These are phyloP conservation scores for Penaeus chinensis DNA, from an alignment of 1,140 invertebrate genomes.

Conservation along the genomic window DNA sequence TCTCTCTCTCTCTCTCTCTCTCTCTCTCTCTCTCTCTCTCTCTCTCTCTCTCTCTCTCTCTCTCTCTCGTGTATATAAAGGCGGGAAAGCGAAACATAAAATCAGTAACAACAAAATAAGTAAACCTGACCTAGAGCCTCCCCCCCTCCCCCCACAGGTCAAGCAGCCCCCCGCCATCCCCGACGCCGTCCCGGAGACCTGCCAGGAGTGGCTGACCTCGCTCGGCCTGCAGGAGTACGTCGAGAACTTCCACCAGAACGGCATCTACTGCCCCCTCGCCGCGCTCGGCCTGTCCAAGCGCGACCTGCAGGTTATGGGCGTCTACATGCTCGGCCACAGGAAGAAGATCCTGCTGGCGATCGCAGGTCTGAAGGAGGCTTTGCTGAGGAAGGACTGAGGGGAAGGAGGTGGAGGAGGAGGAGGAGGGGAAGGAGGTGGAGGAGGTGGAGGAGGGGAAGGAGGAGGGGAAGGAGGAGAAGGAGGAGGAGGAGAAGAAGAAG, in stretches of 20 bases:
- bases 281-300: slow-evolving; percentile 50
- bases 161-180: slow-evolving; percentile 17
- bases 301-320: slow-evolving; percentile 54
- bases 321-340: slow-evolving; percentile 52
- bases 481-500: neutral
- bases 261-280: slow-evolving; percentile 56
- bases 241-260: slow-evolving; percentile 60
- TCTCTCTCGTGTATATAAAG: too few species aligned
- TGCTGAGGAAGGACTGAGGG: slow-evolving; percentile 25
- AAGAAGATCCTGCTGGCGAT: slow-evolving; percentile 52
- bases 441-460: too few species aligned
- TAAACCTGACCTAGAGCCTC: too few species aligned
- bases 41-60: too few species aligned
- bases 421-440: too few species aligned
- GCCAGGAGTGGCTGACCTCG: slow-evolving; percentile 44
- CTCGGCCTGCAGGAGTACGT: slow-evolving; percentile 45
- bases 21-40: too few species aligned
- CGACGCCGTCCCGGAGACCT: slow-evolving; percentile 46
- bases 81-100: too few species aligned
- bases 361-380: slow-evolving; percentile 24
- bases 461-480: neutral
- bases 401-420: neutral
- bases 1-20: too few species aligned
- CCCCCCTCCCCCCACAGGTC: slow-evolving; percentile 6
- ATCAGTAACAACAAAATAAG: too few species aligned